Evolutionary conservation across 1,140 invertebrate genomes (phyloP), one percentile per base, ranked within the genome.

Genomic region (Cyclargus thomasi): DNA sequence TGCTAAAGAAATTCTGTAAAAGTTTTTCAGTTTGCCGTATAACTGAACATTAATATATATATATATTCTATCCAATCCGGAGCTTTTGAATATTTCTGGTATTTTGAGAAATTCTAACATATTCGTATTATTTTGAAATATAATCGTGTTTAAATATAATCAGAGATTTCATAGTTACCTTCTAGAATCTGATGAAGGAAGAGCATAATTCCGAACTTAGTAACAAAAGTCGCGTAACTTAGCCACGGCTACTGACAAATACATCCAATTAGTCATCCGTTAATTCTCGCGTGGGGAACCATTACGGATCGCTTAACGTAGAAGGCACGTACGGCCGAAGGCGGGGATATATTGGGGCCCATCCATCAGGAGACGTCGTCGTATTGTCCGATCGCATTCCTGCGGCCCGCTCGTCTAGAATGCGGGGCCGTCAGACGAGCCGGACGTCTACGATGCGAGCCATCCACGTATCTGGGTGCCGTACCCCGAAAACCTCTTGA

Each of bases 301-400:
- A 39, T 59, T 20, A 59, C 5, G 18, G 55, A 59, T 59, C 18
- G 55, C 55, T 20, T 18, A 20, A 20, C 53, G 53, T 59, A 55
- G 39, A 47, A 47, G 39, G 39, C 39, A 47, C 39, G 39, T 16
- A 47, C 10, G 39, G 39, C 39, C 74, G 77, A 74, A 29, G 71
- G 79, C 78, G 74, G 77, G 75, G 75, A 85, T 84, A 82, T 82
- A 84, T 86, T 81, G 82, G 73, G 76, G 17, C 72, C 77, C 80
- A 85, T 87, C 83, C 73, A 83, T 85, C 81, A 81, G 74, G 77
- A 55, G 72, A 70, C 73, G 74, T 77, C 74, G 75, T 68, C 71
- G 79, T 76, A 83, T 81, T 79, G 79, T 83, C 77, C 77, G 74
- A 84, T 82, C 75, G 76, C 80, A 86, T 86, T 83, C 85, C 80